A percentile compares a stretch with the other conserved stretches of the same genome.
Evolutionary conservation across 2,888 invertebrate genomes (phyloP).

Genomic region (Zonitis immaculata): DNA sequence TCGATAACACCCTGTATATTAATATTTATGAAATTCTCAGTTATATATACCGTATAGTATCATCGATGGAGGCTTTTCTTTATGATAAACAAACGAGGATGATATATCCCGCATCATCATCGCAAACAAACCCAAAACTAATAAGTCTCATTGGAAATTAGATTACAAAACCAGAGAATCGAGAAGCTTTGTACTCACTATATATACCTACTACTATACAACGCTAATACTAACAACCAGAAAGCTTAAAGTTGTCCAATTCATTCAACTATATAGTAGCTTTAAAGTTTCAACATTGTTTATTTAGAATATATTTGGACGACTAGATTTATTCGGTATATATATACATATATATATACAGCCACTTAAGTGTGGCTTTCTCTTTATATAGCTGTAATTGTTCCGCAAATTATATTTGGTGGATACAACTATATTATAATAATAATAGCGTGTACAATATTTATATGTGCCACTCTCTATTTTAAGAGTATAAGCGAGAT

Average conservation of each 20-base stretch:
- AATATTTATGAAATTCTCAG: too few relatives aligned
- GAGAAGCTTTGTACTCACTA: conserved; percentile 46
- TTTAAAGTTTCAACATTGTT: conserved; percentile 29
- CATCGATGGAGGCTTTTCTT: too few relatives aligned
- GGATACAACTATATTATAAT: conserved; percentile 39
- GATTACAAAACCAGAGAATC: conserved; percentile 44
- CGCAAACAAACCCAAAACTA: conserved; percentile 46
- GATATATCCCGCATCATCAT: conserved; percentile 34
- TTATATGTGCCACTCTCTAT: too few relatives aligned
- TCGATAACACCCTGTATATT: too few relatives aligned
- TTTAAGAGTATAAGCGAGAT: too few relatives aligned
- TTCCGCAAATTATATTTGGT: conserved; percentile 49
- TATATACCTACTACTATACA: too few relatives aligned
- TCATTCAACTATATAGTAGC: conserved; percentile 21
- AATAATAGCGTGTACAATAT: not conserved
- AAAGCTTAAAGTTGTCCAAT: conserved; percentile 42
- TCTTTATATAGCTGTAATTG: conserved; percentile 46
- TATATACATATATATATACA: too few relatives aligned
- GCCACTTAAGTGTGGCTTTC: conserved; percentile 48
- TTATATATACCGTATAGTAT: too few relatives aligned
- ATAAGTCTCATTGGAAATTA: conserved; percentile 50
- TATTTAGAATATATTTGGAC: conserved; percentile 30
- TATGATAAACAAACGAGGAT: too few relatives aligned
- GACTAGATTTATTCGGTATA: conserved; percentile 25
- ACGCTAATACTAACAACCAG: conserved; percentile 45